Base-by-base conservation (phyloP, 2,888 invertebrate species). In the Aradus depressus region DNA sequence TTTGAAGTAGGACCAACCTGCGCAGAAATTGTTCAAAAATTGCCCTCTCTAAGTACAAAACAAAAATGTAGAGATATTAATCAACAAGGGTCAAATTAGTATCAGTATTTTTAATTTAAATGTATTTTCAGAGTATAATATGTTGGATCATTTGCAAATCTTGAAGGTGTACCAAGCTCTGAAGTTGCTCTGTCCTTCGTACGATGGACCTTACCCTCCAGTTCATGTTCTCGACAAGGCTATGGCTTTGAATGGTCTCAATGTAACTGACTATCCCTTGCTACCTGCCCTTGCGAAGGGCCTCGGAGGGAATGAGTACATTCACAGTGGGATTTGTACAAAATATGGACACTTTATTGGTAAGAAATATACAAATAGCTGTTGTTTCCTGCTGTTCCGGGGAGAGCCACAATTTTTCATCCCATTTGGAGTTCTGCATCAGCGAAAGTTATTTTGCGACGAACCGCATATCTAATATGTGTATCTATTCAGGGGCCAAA, bases 91-190 rank as follows among this genome's bases (percentile, higher is more conserved):
- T 35, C 4, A 10, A 31, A n/a, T 10, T 21, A 39, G 39, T 22
- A 42, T 14, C 12, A 26, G 31, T 49, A 21, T 25, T 26, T 48
- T 25, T 26, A 22, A n/a, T n/a, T n/a, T n/a, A n/a, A n/a, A n/a
- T n/a, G n/a, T n/a, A n/a, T 50, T 53, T 59, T 18, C 55, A 35
- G 67, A 70, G 1, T 60, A 68, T n/a, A 71, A 68, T 56, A 58
- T 60, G 1, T 57, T 74, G 28, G 74, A 75, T 57, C 68, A 71
- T 39, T 61, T 74, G 0, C 73, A 59, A 44, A 43, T 78, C 12
- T 57, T 78, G 23, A 66, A 72, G 1, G 64, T 84, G 6, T 68
- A 77, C 60, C 77, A 79, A 63, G 72, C 74, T 0, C 70, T 76
- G 1, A 68, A 62, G 38, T 60, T 69, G 0, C 69, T 77, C 43